Evolutionary conservation across 2,113 vertebrate genomes (phyloP).

Genomic region (Dromiciops gliroides): DNA sequence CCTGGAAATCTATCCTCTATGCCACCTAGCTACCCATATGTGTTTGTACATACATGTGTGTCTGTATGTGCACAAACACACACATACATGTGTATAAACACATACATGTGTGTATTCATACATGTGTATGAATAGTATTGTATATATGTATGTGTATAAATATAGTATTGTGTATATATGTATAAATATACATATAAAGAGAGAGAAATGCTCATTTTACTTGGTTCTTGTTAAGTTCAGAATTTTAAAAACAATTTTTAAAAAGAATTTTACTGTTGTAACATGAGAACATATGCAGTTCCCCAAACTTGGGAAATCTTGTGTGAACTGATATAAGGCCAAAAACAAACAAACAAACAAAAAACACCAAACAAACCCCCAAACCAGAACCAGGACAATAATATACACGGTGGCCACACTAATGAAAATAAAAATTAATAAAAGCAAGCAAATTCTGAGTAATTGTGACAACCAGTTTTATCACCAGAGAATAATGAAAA

Average conservation of each 20-base stretch:
- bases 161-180: not conserved
- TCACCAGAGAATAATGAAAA: not conserved
- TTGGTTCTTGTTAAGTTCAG: not conserved
- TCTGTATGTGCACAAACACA: too few species aligned
- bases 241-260: not conserved
- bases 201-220: not conserved
- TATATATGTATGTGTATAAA: not conserved
- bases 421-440: not conserved
- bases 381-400: not conserved
- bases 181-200: not conserved
- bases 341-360: too few species aligned
- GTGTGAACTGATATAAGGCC: not conserved
- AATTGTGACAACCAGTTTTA: not conserved
- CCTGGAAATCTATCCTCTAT: not conserved
- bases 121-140: too few species aligned
- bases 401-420: not conserved
- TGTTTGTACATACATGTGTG: too few species aligned
- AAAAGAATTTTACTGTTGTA: not conserved
- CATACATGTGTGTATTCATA: too few species aligned
- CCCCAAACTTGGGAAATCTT: not conserved
- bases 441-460: not conserved
- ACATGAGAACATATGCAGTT: not conserved
- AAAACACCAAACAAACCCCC: too few species aligned
- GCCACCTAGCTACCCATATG: not conserved
- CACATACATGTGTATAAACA: too few species aligned